Evolutionary conservation across 2,888 invertebrate species (phyloP).

Genomic region (Cataglyphis altisquamis): DNA sequence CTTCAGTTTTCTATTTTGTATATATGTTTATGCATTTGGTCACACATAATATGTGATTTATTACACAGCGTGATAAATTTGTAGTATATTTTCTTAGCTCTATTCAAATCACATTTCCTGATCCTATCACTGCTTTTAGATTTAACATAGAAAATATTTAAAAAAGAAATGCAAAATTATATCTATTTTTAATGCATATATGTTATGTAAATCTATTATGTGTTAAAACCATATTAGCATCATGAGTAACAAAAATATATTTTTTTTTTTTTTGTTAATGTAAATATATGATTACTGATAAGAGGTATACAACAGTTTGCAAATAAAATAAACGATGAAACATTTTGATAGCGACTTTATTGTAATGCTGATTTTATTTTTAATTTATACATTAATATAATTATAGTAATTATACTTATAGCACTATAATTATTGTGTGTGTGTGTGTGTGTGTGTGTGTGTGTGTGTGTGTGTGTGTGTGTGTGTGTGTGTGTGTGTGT

Average conservation of each 20-base stretch:
- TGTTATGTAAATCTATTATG: conserved; percentile 20
- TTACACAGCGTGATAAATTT: conserved; percentile 24
- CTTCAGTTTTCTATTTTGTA: conserved; percentile 33
- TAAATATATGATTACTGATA: neutral
- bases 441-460: too few species aligned
- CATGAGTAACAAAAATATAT: conserved; percentile 44
- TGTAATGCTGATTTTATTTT: conserved; percentile 6
- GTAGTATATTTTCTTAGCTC: conserved; percentile 50
- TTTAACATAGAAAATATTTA: neutral
- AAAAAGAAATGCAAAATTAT: conserved; percentile 1
- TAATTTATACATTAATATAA: conserved; percentile 35
- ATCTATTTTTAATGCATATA: conserved; percentile 12
- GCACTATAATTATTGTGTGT: conserved; percentile 25
- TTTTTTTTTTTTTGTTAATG: conserved; percentile 39
- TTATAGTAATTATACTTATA: conserved; percentile 5
- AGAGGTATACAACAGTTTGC: neutral
- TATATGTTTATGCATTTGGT: neutral
- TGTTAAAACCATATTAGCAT: conserved; percentile 55
- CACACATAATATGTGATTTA: neutral
- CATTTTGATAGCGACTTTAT: conserved; percentile 41
- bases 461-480: too few species aligned
- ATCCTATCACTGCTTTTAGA: neutral
- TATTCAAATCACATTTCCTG: neutral
- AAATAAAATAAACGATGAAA: conserved; percentile 11
- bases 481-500: neutral